Evolutionary conservation across 2,888 invertebrate species (phyloP).

Genomic region (Timema cristinae): DNA sequence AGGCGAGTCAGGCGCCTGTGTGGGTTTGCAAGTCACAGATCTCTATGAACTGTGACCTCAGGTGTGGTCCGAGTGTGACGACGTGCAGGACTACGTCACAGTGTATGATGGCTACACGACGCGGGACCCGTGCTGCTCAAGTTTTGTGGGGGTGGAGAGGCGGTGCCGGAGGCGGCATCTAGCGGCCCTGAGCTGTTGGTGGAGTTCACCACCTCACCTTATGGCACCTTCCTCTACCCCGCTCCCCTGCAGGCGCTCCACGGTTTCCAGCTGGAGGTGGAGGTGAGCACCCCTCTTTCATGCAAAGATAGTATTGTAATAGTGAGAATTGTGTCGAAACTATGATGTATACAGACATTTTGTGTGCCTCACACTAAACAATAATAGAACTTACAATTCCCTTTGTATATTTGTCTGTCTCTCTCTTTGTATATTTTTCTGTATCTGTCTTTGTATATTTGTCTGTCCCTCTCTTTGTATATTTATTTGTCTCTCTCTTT

Average conservation of each 20-base stretch:
- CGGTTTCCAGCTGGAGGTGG: constrained; percentile 86
- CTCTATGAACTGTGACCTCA: not conserved
- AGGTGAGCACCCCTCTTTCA: constrained; percentile 45
- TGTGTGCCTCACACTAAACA: no score
- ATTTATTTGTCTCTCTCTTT: no score
- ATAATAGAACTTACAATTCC: no score
- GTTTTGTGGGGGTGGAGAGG: constrained; percentile 80
- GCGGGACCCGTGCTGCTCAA: constrained; percentile 79
- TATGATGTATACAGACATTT: no score
- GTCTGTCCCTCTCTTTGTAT: no score
- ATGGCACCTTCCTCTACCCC: constrained; percentile 82
- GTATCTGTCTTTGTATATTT: no score
- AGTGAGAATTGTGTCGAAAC: no score
- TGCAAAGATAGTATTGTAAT: no score
- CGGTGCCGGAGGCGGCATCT: constrained; percentile 79
- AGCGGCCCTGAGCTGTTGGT: constrained; percentile 85
- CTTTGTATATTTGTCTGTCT: no score
- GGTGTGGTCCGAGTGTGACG: constrained; percentile 77
- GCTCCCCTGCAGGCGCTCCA: constrained; percentile 72
- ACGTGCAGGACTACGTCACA: constrained; percentile 82
- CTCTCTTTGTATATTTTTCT: no score
- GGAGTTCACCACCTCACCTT: constrained; percentile 85
- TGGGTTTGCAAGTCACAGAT: no score
- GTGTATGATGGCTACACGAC: constrained; percentile 87
- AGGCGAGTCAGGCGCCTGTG: no score